These are phyloP conservation scores for Eupristina koningsbergeri DNA, from an alignment of 1,140 invertebrate genomes.

Conservation along the genomic window DNA sequence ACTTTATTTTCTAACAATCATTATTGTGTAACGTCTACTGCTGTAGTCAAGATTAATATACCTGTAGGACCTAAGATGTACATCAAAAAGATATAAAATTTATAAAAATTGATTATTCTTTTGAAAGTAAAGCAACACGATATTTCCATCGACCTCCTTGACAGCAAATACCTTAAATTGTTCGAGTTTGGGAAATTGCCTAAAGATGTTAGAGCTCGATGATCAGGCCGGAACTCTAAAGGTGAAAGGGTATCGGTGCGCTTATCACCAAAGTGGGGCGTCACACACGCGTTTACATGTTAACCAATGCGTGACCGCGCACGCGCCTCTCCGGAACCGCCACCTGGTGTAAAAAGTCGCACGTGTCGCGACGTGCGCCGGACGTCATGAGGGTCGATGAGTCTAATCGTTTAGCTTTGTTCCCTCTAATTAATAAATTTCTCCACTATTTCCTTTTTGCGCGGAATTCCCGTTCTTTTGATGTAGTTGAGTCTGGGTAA, in stretches of 20 bases:
- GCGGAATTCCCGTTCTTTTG: not conserved
- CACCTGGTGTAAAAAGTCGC: constrained; percentile 38
- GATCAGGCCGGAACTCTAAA: not conserved
- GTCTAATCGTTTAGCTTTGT: constrained; percentile 9
- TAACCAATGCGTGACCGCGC: constrained; percentile 40
- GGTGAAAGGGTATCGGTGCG: not conserved
- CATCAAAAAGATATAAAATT: too few species aligned
- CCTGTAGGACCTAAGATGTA: too few species aligned
- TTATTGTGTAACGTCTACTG: too few species aligned
- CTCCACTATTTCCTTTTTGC: not conserved
- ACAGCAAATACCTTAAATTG: too few species aligned
- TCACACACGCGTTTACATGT: constrained; percentile 15
- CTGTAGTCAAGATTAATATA: too few species aligned
- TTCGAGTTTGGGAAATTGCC: too few species aligned
- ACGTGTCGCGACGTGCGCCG: constrained; percentile 29
- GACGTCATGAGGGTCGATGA: constrained; percentile 33
- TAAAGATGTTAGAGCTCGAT: too few species aligned
- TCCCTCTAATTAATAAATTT: constrained; percentile 45
- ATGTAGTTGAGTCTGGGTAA: too few species aligned
- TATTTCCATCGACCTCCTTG: too few species aligned
- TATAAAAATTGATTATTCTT: too few species aligned
- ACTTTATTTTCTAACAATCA: too few species aligned
- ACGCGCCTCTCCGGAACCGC: constrained; percentile 22
- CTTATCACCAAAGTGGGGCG: not conserved
- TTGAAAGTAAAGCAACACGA: too few species aligned